phyloP scores from a whole-genome alignment of 53 echinoderm and acorn worm species.

The Pentamera pediparva region DNA sequence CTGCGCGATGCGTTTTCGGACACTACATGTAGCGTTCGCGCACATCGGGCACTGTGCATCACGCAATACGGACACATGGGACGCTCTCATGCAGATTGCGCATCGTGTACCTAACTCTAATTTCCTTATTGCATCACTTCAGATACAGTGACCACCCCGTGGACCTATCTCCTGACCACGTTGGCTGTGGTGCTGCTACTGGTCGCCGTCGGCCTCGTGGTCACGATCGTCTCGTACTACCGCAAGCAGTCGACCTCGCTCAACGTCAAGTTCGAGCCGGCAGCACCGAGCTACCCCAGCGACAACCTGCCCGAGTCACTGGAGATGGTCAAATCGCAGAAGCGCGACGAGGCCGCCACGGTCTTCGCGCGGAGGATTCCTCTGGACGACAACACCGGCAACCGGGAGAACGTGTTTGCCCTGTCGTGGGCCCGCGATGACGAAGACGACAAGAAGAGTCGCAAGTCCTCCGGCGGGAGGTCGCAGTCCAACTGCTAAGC shows the following conservation, averaged over 20 bases:
- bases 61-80: too few species aligned
- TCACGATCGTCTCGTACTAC: not conserved
- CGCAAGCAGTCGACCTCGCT: constrained; percentile 7
- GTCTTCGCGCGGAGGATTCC: constrained; percentile 20
- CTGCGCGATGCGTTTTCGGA: too few species aligned
- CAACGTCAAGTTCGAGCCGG: constrained; percentile 25
- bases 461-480: not conserved
- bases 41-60: too few species aligned
- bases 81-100: too few species aligned
- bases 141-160: not conserved
- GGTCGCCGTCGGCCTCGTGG: not conserved
- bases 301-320: constrained; percentile 8
- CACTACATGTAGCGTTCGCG: too few species aligned
- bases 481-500: not conserved
- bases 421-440: not conserved
- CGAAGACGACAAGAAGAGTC: not conserved
- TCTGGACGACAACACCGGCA: constrained; percentile 28
- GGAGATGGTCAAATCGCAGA: not conserved
- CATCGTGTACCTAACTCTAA: too few species aligned
- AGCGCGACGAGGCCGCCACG: not conserved
- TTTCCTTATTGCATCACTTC: not conserved
- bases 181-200: not conserved
- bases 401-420: constrained; percentile 20
- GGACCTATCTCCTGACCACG: not conserved
- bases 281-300: constrained; percentile 6